Conservation (phyloP, 2,113 vertebrate species). For the Ptilonorhynchus violaceus region DNA sequence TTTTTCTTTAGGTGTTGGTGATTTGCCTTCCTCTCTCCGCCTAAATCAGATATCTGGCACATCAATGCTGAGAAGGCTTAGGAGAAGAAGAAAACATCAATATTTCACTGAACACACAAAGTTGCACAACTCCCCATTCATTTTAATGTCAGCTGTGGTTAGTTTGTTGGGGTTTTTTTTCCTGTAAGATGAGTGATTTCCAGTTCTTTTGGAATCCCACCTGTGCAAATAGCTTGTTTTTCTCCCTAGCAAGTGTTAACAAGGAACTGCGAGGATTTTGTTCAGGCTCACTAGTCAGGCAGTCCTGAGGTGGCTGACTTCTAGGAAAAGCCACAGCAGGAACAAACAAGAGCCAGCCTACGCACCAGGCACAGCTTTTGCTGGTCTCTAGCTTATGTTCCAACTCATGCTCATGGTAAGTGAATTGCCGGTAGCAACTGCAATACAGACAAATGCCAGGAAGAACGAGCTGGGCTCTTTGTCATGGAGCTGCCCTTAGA, state of each 20-base stretch:
- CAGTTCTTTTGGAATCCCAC: neutral
- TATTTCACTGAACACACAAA: neutral
- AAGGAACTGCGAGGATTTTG: neutral
- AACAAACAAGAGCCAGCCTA: neutral
- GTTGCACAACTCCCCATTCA: neutral
- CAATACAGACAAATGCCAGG: neutral
- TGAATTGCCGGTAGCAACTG: neutral
- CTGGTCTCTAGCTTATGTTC: neutral
- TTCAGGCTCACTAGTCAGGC: neutral
- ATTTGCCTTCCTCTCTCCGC: neutral
- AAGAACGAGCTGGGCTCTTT: neutral
- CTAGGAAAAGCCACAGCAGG: slow-evolving; percentile 6
- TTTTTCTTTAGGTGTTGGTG: neutral
- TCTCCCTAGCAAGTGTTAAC: neutral
- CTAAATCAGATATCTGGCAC: neutral
- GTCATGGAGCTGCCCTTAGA: neutral
- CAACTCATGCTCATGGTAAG: neutral
- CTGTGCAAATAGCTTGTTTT: neutral
- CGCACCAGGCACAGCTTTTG: neutral
- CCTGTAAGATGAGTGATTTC: neutral
- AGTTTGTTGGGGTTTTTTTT: neutral
- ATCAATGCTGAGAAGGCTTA: neutral
- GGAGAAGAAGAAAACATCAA: neutral
- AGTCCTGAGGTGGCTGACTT: neutral
- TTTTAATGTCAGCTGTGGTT: neutral